Evolutionary conservation across 2,797 vertebrate species (phyloP).

Genomic region (Oophaga sylvatica): DNA sequence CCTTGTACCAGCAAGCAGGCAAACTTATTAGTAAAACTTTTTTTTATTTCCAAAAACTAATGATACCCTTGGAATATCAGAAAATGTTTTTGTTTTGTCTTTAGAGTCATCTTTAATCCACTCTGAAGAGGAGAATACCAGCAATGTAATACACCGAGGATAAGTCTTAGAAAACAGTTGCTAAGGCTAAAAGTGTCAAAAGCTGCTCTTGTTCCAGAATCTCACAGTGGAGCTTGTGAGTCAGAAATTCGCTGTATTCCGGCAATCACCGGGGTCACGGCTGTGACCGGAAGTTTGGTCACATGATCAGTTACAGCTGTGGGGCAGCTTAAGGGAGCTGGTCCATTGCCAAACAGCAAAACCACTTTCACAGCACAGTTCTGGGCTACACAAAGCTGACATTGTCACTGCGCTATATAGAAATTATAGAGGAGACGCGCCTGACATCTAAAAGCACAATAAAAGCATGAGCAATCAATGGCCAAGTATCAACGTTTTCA

Average conservation of each 20-base stretch:
- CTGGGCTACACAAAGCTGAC: constrained; percentile 30
- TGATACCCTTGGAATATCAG: constrained; percentile 3
- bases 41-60: not conserved
- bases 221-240: constrained; percentile 44
- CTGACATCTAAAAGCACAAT: not conserved
- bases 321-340: constrained; percentile 38
- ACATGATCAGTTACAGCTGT: constrained; percentile 44
- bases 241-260: constrained; percentile 41
- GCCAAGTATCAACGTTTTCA: not conserved
- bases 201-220: constrained; percentile 35
- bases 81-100: not conserved
- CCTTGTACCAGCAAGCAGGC: not conserved
- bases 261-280: constrained; percentile 36
- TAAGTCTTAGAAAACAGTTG: constrained; percentile 28
- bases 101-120: constrained; percentile 20
- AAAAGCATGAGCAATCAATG: constrained; percentile 12
- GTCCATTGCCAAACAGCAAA: constrained; percentile 32
- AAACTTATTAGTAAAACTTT: not conserved
- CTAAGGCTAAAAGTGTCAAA: constrained; percentile 42
- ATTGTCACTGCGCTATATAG: constrained; percentile 18
- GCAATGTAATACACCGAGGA: constrained; percentile 34
- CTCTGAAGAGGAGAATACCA: constrained; percentile 5
- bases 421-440: not conserved
- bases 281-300: constrained; percentile 49
- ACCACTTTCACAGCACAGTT: not conserved